These are phyloP conservation scores for Eurystomus glaucurus DNA, from an alignment of 2,797 vertebrate species.

Conservation along the genomic window DNA sequence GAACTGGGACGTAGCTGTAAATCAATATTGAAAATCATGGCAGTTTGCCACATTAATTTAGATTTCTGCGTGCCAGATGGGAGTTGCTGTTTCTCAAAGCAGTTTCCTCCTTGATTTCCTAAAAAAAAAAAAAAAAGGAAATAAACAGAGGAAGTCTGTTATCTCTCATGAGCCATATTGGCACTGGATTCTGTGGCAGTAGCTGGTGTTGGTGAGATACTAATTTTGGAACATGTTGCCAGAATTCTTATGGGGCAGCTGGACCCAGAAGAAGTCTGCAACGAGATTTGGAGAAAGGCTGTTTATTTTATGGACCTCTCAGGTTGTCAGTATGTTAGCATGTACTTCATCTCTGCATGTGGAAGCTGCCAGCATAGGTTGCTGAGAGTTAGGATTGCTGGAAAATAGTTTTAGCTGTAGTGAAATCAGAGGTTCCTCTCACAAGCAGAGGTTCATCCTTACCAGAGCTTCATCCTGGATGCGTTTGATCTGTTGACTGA, in stretches of 20 bases:
- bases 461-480: background rate
- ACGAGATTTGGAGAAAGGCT: background rate
- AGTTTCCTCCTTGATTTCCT: background rate
- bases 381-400: background rate
- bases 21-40: conserved; percentile 24
- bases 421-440: background rate
- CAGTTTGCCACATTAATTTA: conserved; percentile 29
- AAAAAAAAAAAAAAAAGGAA: background rate
- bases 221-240: background rate
- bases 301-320: background rate
- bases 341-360: accelerated
- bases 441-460: accelerated
- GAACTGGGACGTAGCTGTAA: background rate
- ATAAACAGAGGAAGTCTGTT: background rate
- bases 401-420: background rate
- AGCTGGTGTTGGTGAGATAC: background rate
- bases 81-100: background rate
- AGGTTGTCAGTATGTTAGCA: background rate
- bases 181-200: background rate
- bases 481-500: background rate
- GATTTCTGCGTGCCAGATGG: background rate
- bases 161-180: background rate
- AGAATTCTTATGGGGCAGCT: background rate
- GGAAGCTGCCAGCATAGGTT: background rate
- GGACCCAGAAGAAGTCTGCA: background rate